These are phyloP conservation scores for Heliconius hermathena DNA, from an alignment of 1,140 invertebrate species.

Conservation along the genomic window DNA sequence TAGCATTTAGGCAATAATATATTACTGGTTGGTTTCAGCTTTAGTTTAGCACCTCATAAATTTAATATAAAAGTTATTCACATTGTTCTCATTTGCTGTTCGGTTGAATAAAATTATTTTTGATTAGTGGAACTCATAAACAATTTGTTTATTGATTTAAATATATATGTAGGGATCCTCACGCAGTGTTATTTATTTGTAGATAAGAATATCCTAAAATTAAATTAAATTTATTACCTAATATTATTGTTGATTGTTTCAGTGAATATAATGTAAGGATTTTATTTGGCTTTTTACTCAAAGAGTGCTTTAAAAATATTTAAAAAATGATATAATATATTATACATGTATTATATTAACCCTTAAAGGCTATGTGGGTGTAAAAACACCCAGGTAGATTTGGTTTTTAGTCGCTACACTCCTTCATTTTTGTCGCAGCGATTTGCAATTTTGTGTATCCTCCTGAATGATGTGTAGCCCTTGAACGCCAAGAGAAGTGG, in stretches of 20 bases:
- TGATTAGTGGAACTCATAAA: slow-evolving; percentile 27
- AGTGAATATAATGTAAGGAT: neutral
- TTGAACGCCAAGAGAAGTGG: too few relatives aligned
- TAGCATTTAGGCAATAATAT: slow-evolving; percentile 40
- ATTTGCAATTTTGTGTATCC: too few relatives aligned
- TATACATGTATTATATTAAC: too few relatives aligned
- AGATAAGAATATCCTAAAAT: neutral
- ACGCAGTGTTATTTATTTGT: neutral
- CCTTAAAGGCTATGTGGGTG: too few relatives aligned
- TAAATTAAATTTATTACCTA: too few relatives aligned
- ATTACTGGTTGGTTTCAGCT: slow-evolving; percentile 36
- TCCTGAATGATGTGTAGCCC: too few relatives aligned
- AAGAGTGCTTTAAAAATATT: neutral
- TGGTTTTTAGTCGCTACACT: too few relatives aligned
- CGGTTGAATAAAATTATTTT: slow-evolving; percentile 30
- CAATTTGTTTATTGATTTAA: neutral
- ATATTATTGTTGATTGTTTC: neutral
- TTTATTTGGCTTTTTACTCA: neutral
- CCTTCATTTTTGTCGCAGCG: too few relatives aligned
- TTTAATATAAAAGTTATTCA: slow-evolving; percentile 37
- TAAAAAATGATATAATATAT: too few relatives aligned
- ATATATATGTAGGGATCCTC: neutral
- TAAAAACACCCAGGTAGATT: too few relatives aligned
- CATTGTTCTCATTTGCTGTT: slow-evolving; percentile 31
- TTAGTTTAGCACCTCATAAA: slow-evolving; percentile 43